phyloP scores from a whole-genome alignment of 1,140 invertebrate genomes.

The Philopotamus ludificatus region DNA sequence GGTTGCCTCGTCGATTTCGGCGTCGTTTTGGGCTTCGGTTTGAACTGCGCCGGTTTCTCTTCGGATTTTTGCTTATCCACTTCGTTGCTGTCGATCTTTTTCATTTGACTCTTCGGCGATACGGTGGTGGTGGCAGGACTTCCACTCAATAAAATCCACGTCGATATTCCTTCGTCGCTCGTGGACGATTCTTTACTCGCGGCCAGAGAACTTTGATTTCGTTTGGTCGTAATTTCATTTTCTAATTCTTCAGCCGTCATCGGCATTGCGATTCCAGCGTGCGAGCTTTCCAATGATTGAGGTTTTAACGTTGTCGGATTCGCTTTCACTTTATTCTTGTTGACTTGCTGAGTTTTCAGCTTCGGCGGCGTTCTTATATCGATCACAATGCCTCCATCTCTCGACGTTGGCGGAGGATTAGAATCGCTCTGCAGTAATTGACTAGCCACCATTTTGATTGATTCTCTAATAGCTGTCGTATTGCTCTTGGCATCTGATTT shows the following conservation, averaged over 20 bases:
- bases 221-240: constrained; percentile 47
- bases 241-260: constrained; percentile 57
- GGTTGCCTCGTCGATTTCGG: constrained; percentile 32
- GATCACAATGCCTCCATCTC: constrained; percentile 46
- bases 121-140: constrained; percentile 47
- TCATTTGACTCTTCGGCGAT: constrained; percentile 44
- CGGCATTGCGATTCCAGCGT: constrained; percentile 61
- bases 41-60: constrained; percentile 41
- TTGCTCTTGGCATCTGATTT: constrained; percentile 51
- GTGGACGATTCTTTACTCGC: constrained; percentile 58
- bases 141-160: constrained; percentile 71
- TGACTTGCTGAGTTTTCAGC: constrained; percentile 55
- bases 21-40: constrained; percentile 45
- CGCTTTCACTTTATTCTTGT: constrained; percentile 46
- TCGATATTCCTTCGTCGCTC: constrained; percentile 66
- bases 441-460: constrained; percentile 58
- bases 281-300: constrained; percentile 52
- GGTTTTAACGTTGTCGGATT: constrained; percentile 46
- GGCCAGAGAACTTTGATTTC: constrained; percentile 14
- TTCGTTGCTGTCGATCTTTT: constrained; percentile 13
- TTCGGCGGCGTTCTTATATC: constrained; percentile 64
- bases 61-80: constrained; percentile 42
- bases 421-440: constrained; percentile 53
- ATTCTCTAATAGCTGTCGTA: constrained; percentile 52
- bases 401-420: constrained; percentile 45